Evolutionary conservation across 2,888 invertebrate genomes (phyloP).

Genomic region (Drosophila barbarae): DNA sequence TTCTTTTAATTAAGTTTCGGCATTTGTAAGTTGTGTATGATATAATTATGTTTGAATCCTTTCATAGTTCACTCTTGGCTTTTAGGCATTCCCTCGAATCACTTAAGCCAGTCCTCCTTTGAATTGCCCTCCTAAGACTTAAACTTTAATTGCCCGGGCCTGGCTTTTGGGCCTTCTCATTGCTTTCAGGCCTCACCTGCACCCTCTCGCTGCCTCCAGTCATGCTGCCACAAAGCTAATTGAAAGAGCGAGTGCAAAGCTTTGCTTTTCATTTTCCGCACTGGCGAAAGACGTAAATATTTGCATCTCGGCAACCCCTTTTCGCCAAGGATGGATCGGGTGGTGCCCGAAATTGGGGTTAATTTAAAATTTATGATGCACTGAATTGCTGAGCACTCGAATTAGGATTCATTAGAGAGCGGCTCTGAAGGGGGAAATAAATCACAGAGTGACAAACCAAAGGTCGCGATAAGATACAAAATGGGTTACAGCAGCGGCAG

Average conservation of each 20-base stretch:
- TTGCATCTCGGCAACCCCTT: constrained; percentile 37
- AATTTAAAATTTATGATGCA: constrained; percentile 65
- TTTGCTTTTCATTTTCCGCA: constrained; percentile 32
- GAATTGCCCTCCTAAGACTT: constrained; percentile 14
- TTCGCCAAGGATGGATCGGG: constrained; percentile 19
- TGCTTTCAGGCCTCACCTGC: constrained; percentile 17
- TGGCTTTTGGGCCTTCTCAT: constrained; percentile 25
- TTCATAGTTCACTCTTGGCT: not conserved
- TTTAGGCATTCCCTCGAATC: not conserved
- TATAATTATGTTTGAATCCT: constrained; percentile 9
- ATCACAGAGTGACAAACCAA: constrained; percentile 9
- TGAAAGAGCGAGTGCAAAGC: constrained; percentile 31
- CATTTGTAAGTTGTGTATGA: not conserved
- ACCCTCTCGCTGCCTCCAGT: not conserved
- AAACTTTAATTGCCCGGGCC: constrained; percentile 32
- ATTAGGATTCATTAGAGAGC: constrained; percentile 67
- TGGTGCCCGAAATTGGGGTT: constrained; percentile 39
- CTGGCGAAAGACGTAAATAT: constrained; percentile 47
- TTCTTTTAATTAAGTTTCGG: constrained; percentile 5
- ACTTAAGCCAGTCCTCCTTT: constrained; percentile 14
- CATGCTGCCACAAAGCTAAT: constrained; percentile 42
- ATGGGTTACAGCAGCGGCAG: constrained; percentile 13
- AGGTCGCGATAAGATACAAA: constrained; percentile 27
- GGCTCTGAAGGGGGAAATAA: constrained; percentile 15
- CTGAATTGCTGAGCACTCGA: constrained; percentile 51